These are phyloP conservation scores for Zele albiditarsus DNA, from an alignment of 2,888 invertebrate species.

Conservation along the genomic window DNA sequence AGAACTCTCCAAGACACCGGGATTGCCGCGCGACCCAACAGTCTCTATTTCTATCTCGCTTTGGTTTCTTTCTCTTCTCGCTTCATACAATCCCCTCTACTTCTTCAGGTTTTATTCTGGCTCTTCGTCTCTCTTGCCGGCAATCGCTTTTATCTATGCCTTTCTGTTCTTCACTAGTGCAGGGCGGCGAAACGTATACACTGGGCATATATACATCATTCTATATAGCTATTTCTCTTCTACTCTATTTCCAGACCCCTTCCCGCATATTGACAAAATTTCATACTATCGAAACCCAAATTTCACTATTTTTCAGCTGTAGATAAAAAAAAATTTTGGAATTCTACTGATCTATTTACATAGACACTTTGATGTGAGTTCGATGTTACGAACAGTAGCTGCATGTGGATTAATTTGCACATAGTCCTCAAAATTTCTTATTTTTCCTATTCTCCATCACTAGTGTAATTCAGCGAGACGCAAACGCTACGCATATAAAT, in stretches of 20 bases:
- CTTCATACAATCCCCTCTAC: conserved; percentile 11
- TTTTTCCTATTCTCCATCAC: no score
- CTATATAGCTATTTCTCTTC: neutral
- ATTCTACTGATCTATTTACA: no score
- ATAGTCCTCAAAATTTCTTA: no score
- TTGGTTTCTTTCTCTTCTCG: conserved; percentile 17
- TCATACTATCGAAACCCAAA: neutral
- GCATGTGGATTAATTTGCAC: no score
- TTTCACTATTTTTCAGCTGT: no score
- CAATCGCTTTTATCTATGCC: conserved; percentile 41
- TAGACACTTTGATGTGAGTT: no score
- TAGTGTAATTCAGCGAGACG: no score
- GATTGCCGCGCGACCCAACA: conserved; percentile 16
- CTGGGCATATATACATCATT: neutral
- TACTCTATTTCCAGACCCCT: neutral
- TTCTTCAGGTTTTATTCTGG: conserved; percentile 7
- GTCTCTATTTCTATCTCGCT: conserved; percentile 21
- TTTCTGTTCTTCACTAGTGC: conserved; percentile 21
- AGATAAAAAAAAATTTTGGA: no score
- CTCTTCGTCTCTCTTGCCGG: conserved; percentile 12
- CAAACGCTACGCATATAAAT: no score
- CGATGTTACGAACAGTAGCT: no score
- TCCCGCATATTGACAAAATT: no score
- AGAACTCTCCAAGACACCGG: conserved; percentile 37
- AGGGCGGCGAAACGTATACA: neutral